These are phyloP conservation scores for Montipora efflorescens DNA, from an alignment of 64 coral and sea anemone species.

Conservation along the genomic window DNA sequence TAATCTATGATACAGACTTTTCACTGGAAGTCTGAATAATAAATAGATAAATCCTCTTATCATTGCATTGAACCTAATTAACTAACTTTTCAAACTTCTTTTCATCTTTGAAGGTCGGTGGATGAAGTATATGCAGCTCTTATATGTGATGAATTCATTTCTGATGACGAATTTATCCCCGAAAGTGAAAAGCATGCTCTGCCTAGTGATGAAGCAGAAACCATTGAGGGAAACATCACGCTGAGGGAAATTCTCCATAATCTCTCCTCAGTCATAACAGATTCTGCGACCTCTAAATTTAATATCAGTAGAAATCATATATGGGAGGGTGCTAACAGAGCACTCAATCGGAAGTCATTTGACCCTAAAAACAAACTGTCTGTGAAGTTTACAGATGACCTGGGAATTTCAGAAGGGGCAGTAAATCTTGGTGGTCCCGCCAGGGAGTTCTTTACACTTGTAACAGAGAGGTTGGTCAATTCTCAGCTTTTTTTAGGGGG, in stretches of 20 bases:
- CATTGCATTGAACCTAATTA: background rate
- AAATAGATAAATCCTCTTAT: background rate
- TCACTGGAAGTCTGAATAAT: no score
- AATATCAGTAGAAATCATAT: constrained; percentile 70
- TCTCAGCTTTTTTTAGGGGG: constrained; percentile 37
- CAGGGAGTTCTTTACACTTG: constrained; percentile 50
- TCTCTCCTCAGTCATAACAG: constrained; percentile 3
- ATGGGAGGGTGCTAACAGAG: constrained; percentile 60
- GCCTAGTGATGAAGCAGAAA: background rate
- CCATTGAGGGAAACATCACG: background rate
- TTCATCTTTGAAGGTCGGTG: background rate
- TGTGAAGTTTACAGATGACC: constrained; percentile 74
- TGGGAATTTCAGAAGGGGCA: constrained; percentile 73
- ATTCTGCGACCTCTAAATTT: constrained; percentile 53
- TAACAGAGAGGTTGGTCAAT: constrained; percentile 45
- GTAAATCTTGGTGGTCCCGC: constrained; percentile 64
- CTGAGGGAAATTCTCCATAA: constrained; percentile 26
- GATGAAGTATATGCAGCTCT: constrained; percentile 15
- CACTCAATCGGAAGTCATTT: constrained; percentile 65
- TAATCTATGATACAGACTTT: no score
- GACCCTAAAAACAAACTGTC: constrained; percentile 58
- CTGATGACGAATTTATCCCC: background rate
- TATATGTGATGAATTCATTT: background rate
- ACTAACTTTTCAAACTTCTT: background rate
- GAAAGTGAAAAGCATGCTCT: background rate